Base-by-base conservation (phyloP, 2,888 invertebrate genomes). In the Calliphora vomitoria region DNA sequence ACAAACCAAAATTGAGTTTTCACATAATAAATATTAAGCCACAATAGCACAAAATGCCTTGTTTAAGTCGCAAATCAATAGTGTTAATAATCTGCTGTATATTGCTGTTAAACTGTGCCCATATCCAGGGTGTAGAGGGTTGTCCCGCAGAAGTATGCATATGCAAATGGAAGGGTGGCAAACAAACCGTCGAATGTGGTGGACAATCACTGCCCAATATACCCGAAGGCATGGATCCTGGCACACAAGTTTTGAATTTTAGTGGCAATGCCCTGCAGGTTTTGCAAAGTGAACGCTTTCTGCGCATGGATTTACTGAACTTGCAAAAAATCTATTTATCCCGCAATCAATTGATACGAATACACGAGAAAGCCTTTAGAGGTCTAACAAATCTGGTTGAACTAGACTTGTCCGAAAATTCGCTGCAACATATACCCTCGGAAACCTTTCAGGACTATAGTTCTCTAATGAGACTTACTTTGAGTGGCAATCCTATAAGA, bases 101-200 rank as follows among this genome's bases (percentile, higher is more conserved):
- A 18, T 58, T 87, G 66, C 20, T 82, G 41, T 55, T 85, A 13
- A 85, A 74, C n/a, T 75, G 69, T 71, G 64, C 66, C 11, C 47
- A 66, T 47, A 47, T 62, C 6, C 10, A 53, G 5, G 41, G 72
- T 1, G 31, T 58, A n/a, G 66, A 85, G 15, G 80, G 92, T 72
- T 98, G 98, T 92, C 98, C 98, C 38, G 94, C 95, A 50, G 95
- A 93, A 38, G 93, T 96, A 89, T 98, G 98, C 93, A 95, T 96
- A 82, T 98, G 98, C 95, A 98, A 97, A 93, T 98, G 98, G 98
- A 98, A 98, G 93, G 96, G 97, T 92, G 98, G 98, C 69, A 98
- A 98, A 92, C 96, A 98, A 92, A 97, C 97, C 89, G 98, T 97
- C 72, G 98, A 98, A 93, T 98, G 98, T 94, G 95, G 96, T 72